Conservation (phyloP, 2,888 invertebrate genomes). For the Capitulum mitella region DNA sequence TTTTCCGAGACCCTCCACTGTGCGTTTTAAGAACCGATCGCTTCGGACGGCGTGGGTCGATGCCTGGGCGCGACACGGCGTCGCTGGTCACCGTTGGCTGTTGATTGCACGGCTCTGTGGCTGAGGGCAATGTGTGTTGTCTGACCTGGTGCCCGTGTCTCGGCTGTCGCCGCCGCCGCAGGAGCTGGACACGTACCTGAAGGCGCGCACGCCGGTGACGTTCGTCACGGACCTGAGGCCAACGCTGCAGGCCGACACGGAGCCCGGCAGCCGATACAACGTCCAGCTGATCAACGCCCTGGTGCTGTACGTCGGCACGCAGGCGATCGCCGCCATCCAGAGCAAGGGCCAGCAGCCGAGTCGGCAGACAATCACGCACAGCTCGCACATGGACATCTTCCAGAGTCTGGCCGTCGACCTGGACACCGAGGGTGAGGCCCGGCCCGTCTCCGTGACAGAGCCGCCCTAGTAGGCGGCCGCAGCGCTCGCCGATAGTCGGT, state of each 20-base stretch:
- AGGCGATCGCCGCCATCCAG: conserved; percentile 86
- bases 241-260: conserved; percentile 67
- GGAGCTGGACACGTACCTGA: conserved; percentile 92
- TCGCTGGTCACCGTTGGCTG: too few species aligned
- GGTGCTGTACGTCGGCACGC: conserved; percentile 93
- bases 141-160: too few species aligned
- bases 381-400: conserved; percentile 99
- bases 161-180: conserved; percentile 33
- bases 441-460: too few species aligned
- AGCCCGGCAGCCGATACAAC: conserved; percentile 88
- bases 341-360: conserved; percentile 85
- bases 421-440: conserved; percentile 79
- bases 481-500: too few species aligned
- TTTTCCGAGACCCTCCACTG: too few species aligned
- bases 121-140: too few species aligned
- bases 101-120: too few species aligned
- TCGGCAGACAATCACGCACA: conserved; percentile 96
- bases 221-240: conserved; percentile 87
- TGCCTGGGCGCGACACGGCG: too few species aligned
- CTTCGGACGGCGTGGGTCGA: too few species aligned
- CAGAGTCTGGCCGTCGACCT: conserved; percentile 97
- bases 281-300: conserved; percentile 94
- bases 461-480: too few species aligned
- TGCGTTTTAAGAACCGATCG: too few species aligned
- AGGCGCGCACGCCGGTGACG: conserved; percentile 87